Conservation (phyloP, 2,888 invertebrate species). For the Onthophagus sagittarius region DNA sequence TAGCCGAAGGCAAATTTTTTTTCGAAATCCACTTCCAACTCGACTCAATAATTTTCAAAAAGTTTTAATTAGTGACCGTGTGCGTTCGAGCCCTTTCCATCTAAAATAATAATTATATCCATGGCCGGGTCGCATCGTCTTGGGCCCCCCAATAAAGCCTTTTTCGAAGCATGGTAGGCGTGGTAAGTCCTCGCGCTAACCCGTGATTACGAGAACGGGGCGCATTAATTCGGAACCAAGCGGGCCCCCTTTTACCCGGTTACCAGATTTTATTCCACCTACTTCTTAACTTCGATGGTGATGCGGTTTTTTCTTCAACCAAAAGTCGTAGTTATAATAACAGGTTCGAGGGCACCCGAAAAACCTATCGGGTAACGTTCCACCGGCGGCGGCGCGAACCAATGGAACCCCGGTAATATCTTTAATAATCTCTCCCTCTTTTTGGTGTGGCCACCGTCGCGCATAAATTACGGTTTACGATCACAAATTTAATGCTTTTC, state of each 20-base stretch:
- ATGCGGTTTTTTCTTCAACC: constrained; percentile 27
- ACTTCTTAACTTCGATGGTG: background rate
- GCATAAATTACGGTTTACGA: constrained; percentile 45
- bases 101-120: background rate
- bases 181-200: background rate
- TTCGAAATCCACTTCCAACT: background rate
- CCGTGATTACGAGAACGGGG: background rate
- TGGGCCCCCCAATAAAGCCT: background rate
- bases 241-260: background rate
- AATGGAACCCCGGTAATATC: constrained; percentile 36
- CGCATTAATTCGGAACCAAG: background rate
- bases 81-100: background rate
- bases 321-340: constrained; percentile 38
- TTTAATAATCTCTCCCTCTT: constrained; percentile 39
- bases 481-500: constrained; percentile 44
- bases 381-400: constrained; percentile 32
- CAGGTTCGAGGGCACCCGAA: constrained; percentile 40
- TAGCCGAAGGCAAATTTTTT: background rate
- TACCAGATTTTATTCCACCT: background rate
- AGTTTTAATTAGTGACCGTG: background rate
- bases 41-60: background rate
- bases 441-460: constrained; percentile 31
- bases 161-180: background rate
- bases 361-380: constrained; percentile 32
- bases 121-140: background rate